These are phyloP conservation scores for Drosophila burlai DNA, from an alignment of 1,140 invertebrate genomes.

Conservation along the genomic window DNA sequence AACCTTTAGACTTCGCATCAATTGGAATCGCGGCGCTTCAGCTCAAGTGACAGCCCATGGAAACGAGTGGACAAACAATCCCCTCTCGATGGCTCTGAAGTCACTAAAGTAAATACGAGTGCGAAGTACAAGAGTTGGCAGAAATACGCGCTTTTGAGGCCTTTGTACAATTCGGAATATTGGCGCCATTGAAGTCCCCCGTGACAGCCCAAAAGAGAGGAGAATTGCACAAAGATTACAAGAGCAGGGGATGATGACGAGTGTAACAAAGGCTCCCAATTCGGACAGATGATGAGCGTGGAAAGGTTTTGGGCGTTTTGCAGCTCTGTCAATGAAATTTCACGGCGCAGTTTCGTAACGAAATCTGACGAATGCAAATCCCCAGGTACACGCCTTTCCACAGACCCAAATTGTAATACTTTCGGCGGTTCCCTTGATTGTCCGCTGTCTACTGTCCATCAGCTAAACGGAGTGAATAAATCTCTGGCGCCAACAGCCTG, in stretches of 20 bases:
- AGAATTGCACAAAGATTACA: conserved; percentile 49
- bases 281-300: conserved; percentile 57
- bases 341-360: conserved; percentile 44
- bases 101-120: conserved; percentile 56
- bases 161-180: conserved; percentile 16
- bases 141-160: conserved; percentile 26
- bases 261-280: conserved; percentile 53
- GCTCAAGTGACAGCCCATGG: conserved; percentile 77
- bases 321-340: conserved; percentile 62
- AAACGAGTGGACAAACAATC: conserved; percentile 74
- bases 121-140: conserved; percentile 10
- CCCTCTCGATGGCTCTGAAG: conserved; percentile 59
- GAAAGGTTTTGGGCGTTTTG: conserved; percentile 63
- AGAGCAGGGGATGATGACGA: conserved; percentile 30
- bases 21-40: conserved; percentile 71
- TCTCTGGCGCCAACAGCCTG: conserved; percentile 35
- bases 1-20: conserved; percentile 59
- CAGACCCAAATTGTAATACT: conserved; percentile 47
- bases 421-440: conserved; percentile 50
- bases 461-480: conserved; percentile 44
- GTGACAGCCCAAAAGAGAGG: conserved; percentile 31
- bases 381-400: conserved; percentile 20
- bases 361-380: conserved; percentile 36
- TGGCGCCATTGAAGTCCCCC: conserved; percentile 38
- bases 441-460: conserved; percentile 49